Conservation (phyloP, 1,140 invertebrate species). For the Cryptotermes secundus region DNA sequence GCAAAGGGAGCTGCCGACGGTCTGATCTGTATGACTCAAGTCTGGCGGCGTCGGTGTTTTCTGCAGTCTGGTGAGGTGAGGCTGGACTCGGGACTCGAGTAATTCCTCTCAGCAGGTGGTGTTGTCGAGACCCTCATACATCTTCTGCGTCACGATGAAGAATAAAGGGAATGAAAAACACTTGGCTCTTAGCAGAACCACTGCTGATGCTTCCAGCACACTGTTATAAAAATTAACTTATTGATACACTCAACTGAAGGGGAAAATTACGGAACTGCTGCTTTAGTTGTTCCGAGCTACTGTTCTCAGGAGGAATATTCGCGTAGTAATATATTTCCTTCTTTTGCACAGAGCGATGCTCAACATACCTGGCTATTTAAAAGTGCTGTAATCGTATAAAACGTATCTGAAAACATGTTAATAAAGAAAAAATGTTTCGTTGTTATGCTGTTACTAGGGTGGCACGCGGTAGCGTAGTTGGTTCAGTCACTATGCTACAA, state of each 20-base stretch:
- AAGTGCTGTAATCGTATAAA: no score
- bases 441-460: no score
- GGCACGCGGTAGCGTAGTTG: no score
- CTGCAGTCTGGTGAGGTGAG: neutral
- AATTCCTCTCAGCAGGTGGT: constrained; percentile 14
- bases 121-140: constrained; percentile 14
- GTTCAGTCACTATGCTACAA: no score
- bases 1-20: neutral
- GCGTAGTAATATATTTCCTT: neutral
- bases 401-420: no score
- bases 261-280: neutral
- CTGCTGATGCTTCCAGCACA: neutral
- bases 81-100: neutral
- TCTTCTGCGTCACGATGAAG: constrained; percentile 1
- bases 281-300: neutral
- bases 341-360: neutral
- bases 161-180: neutral
- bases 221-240: constrained; percentile 12
- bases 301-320: neutral
- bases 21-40: constrained; percentile 1
- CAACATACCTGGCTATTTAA: neutral
- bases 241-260: neutral
- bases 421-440: no score
- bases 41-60: neutral
- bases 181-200: neutral